phyloP scores from a whole-genome alignment of 2,888 invertebrate genomes.

The Glyphotaelius pellucidus region DNA sequence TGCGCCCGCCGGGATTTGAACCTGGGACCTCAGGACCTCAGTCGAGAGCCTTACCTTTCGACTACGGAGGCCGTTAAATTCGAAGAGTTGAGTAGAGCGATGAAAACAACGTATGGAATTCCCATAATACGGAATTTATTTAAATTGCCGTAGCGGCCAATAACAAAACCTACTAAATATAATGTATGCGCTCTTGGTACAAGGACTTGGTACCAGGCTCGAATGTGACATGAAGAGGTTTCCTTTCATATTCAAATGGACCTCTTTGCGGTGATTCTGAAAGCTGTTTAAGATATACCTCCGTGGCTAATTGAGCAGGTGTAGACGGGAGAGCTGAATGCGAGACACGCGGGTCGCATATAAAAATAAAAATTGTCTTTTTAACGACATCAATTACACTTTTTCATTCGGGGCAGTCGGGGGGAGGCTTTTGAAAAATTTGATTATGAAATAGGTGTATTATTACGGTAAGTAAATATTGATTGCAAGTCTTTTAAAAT shows the following conservation, averaged over 20 bases:
- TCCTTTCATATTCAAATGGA: conserved; percentile 62
- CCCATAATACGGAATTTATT: background rate
- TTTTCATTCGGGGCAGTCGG: conserved; percentile 36
- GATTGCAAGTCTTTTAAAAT: background rate
- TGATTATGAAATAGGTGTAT: conserved; percentile 21
- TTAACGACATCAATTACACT: conserved; percentile 56
- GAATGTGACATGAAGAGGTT: conserved; percentile 51
- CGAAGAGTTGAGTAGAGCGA: background rate
- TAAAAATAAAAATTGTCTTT: conserved; percentile 57
- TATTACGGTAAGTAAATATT: background rate
- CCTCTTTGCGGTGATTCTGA: conserved; percentile 61
- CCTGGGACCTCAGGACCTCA: too few species aligned
- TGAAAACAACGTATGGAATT: background rate
- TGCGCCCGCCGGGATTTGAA: too few species aligned
- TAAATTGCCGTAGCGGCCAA: conserved; percentile 33
- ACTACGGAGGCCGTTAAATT: background rate
- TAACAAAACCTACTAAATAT: conserved; percentile 10
- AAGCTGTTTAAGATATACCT: conserved; percentile 52
- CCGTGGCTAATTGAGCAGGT: conserved; percentile 64
- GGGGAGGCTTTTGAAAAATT: conserved; percentile 21
- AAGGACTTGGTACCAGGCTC: conserved; percentile 44
- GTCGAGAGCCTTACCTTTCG: too few species aligned
- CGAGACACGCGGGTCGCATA: conserved; percentile 56
- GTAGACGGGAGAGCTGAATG: conserved; percentile 9
- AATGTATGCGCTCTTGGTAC: conserved; percentile 38